Evolutionary conservation across 2,888 invertebrate genomes (phyloP).

Genomic region (Watsonalla cultraria): DNA sequence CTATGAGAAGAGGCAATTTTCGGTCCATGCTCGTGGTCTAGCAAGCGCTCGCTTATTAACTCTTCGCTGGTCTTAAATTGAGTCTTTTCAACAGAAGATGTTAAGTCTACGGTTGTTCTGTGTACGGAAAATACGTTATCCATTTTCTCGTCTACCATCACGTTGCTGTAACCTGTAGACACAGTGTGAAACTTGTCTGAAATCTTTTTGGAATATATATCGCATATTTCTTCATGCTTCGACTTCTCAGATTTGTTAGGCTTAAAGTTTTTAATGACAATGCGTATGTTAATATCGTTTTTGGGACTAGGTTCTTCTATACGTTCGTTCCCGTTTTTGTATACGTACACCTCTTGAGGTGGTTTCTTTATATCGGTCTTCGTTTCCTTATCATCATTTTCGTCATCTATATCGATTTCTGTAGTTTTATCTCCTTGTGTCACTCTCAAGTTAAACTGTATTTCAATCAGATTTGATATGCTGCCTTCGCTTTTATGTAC

Average conservation of each 20-base stretch:
- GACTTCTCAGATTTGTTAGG: slow-evolving; percentile 19
- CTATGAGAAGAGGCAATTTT: slow-evolving; percentile 15
- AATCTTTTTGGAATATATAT: slow-evolving; percentile 44
- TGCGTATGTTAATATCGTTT: slow-evolving; percentile 54
- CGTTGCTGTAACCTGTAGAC: slow-evolving; percentile 49
- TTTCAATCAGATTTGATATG: slow-evolving; percentile 50
- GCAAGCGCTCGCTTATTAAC: slow-evolving; percentile 9
- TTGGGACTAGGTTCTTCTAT: slow-evolving; percentile 29
- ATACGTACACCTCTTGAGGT: slow-evolving; percentile 36
- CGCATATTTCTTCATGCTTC: slow-evolving; percentile 1
- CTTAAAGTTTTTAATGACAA: slow-evolving; percentile 50
- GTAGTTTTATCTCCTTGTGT: slow-evolving; percentile 46
- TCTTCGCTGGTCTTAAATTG: slow-evolving; percentile 9
- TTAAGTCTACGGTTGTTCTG: slow-evolving; percentile 39
- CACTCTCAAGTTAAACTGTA: slow-evolving; percentile 52
- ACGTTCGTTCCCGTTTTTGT: slow-evolving; percentile 27
- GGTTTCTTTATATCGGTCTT: slow-evolving; percentile 14
- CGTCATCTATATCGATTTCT: slow-evolving; percentile 38
- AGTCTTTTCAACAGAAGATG: slow-evolving; percentile 28
- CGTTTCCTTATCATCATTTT: slow-evolving; percentile 13
- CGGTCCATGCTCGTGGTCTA: slow-evolving; percentile 9
- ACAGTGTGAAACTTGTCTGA: slow-evolving; percentile 53
- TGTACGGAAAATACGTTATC: slow-evolving; percentile 41
- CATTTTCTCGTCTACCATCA: slow-evolving; percentile 20
- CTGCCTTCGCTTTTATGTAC: slow-evolving; percentile 32